Conservation (phyloP, 2,113 vertebrate genomes). For the Acanthisitta chloris region DNA sequence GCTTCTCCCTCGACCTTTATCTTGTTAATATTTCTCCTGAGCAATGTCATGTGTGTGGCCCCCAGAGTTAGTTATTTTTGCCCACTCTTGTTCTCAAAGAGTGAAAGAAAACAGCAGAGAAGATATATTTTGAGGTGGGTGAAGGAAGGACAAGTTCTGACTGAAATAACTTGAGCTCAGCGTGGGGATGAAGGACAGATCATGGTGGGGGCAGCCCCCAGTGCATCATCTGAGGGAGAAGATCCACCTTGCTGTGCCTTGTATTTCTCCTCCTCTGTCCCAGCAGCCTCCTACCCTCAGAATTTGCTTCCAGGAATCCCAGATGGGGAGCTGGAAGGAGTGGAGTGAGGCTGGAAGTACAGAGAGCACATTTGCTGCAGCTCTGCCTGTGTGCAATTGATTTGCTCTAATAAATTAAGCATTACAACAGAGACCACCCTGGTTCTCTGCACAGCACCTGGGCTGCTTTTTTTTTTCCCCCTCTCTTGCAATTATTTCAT, state of each 20-base stretch:
- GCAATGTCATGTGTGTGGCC: no score
- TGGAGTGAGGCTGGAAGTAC: neutral
- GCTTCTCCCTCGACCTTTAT: neutral
- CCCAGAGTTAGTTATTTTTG: neutral
- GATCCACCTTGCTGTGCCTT: neutral
- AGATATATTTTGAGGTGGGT: neutral
- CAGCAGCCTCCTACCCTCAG: neutral
- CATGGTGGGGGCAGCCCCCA: neutral
- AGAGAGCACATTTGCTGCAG: neutral
- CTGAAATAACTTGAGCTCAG: neutral
- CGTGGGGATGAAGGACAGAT: fast-evolving
- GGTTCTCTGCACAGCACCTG: neutral
- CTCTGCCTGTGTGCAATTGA: neutral
- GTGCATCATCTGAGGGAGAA: fast-evolving
- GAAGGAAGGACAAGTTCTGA: neutral
- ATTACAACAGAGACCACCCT: neutral
- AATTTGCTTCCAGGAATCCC: neutral
- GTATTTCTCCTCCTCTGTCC: neutral
- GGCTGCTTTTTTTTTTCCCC: neutral
- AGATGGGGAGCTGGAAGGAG: neutral
- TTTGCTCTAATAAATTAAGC: neutral
- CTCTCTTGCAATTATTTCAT: neutral
- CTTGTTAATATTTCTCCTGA: neutral
- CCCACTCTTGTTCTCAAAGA: neutral
- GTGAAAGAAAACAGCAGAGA: neutral